Evolutionary conservation across 2,888 invertebrate species (phyloP).

Genomic region (Salticus scenicus): DNA sequence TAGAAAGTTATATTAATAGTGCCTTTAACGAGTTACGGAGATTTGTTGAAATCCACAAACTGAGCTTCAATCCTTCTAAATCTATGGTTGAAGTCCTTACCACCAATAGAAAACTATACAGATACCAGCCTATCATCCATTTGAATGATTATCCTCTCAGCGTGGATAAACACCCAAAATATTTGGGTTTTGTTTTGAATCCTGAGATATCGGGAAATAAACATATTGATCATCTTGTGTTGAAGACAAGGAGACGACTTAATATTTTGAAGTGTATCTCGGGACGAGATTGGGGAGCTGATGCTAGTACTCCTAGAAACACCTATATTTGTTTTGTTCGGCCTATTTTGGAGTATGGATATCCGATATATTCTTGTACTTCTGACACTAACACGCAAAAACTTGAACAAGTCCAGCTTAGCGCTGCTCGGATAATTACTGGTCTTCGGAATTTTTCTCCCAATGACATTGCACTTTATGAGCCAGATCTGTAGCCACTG

Average conservation of each 20-base stretch:
- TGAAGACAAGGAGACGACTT: not conserved
- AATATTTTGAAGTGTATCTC: conserved; percentile 22
- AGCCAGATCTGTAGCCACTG: not conserved
- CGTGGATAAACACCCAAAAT: not conserved
- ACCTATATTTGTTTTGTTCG: not conserved
- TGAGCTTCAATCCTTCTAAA: not conserved
- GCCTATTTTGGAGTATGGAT: conserved; percentile 4
- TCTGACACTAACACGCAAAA: not conserved
- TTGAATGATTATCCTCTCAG: not conserved
- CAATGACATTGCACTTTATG: not conserved
- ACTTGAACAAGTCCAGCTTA: conserved; percentile 7
- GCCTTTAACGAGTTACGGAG: not conserved
- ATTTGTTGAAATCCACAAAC: not conserved
- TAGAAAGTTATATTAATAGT: not conserved
- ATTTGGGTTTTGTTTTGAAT: not conserved
- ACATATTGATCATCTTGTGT: not conserved
- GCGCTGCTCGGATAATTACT: not conserved
- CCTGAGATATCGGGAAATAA: not conserved
- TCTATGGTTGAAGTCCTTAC: not conserved
- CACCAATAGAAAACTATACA: not conserved
- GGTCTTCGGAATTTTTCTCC: not conserved
- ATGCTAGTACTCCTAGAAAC: not conserved
- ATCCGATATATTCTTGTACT: not conserved
- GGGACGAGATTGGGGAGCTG: not conserved
- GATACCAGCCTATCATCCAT: not conserved